Evolutionary conservation across 2,113 vertebrate species (phyloP).

Genomic region (Theristicus caerulescens): DNA sequence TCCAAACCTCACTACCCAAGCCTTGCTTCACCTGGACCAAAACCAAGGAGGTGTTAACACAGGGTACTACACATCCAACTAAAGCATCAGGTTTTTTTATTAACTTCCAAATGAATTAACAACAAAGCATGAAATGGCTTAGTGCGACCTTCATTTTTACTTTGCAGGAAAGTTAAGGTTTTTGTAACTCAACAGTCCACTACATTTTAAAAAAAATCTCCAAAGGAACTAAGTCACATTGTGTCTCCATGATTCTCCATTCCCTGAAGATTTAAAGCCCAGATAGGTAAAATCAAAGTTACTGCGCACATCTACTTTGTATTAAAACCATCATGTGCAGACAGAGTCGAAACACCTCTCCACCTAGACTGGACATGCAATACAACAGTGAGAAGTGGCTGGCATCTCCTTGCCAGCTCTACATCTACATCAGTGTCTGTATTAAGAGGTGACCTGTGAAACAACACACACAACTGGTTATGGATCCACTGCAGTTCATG

Average conservation of each 20-base stretch:
- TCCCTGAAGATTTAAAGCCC: not conserved
- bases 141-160: not conserved
- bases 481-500: not conserved
- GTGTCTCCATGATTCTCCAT: not conserved
- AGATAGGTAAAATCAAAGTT: not conserved
- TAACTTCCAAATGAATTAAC: not conserved
- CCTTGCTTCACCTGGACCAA: not conserved
- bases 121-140: not conserved
- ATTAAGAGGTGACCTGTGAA: not conserved
- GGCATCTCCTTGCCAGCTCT: not conserved
- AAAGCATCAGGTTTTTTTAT: not conserved
- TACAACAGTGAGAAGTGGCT: rapidly evolving
- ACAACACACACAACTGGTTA: not conserved
- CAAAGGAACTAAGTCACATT: not conserved
- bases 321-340: not conserved
- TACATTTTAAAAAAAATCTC: not conserved
- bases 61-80: not conserved
- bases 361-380: not conserved
- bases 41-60: not conserved
- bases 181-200: not conserved
- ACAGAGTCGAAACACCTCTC: not conserved
- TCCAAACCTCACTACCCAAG: not conserved
- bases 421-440: not conserved
- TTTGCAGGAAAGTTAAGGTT: not conserved
- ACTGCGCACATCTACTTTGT: not conserved